phyloP scores from a whole-genome alignment of 2,888 invertebrate species.

The Amblyjoppa fuscipennis region DNA sequence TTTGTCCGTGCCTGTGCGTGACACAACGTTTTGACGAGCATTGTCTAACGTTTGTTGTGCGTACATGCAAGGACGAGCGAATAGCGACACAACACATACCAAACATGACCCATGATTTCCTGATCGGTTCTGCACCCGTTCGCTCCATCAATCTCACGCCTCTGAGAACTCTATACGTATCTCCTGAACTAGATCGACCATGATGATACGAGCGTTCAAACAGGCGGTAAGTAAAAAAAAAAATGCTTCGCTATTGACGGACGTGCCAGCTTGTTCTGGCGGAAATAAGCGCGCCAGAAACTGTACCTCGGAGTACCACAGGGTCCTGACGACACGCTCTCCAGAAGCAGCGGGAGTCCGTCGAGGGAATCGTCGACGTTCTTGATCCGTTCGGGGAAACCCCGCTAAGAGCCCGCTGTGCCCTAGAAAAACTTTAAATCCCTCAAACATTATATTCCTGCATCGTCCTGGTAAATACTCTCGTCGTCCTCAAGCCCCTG shows the following conservation, averaged over 20 bases:
- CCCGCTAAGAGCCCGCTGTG: slow-evolving; percentile 42
- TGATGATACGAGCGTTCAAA: background rate
- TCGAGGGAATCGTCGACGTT: slow-evolving; percentile 37
- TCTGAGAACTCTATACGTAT: background rate
- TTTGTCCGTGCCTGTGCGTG: slow-evolving; percentile 54
- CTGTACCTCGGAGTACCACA: background rate
- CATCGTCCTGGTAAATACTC: slow-evolving; percentile 8
- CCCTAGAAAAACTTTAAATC: slow-evolving; percentile 58
- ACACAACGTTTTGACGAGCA: slow-evolving; percentile 76
- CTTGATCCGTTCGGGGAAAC: slow-evolving; percentile 60
- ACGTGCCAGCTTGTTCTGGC: slow-evolving; percentile 8
- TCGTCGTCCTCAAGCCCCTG: slow-evolving; percentile 39
- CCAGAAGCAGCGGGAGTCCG: slow-evolving; percentile 55
- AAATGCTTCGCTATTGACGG: slow-evolving; percentile 28
- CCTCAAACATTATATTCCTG: slow-evolving; percentile 40
- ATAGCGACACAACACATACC: slow-evolving; percentile 44
- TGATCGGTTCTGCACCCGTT: slow-evolving; percentile 12
- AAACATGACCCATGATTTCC: slow-evolving; percentile 29
- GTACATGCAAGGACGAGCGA: slow-evolving; percentile 12
- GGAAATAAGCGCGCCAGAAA: slow-evolving; percentile 44
- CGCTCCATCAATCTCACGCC: slow-evolving; percentile 24
- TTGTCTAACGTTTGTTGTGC: slow-evolving; percentile 71
- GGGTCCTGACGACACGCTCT: slow-evolving; percentile 36
- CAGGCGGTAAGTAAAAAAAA: background rate
- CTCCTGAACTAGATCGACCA: background rate